phyloP scores from a whole-genome alignment of 2,888 invertebrate species.

The Prostheceraeus crozeri region DNA sequence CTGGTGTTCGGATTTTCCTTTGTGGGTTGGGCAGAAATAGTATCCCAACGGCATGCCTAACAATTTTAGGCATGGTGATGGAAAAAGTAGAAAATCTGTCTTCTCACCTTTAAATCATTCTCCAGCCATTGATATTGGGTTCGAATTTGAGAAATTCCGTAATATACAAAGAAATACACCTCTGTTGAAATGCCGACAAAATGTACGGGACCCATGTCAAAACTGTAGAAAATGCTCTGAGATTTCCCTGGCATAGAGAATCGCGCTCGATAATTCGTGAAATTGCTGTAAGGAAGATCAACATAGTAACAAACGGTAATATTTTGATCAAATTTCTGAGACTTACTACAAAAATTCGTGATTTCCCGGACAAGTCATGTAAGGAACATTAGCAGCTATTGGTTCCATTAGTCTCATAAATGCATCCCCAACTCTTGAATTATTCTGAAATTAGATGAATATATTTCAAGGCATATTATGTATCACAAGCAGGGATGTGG shows the following conservation, averaged over 20 bases:
- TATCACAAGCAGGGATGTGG: too few species aligned
- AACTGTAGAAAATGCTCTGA: too few species aligned
- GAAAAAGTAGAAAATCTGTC: too few species aligned
- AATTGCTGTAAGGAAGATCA: conserved; percentile 74
- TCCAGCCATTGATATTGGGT: conserved; percentile 38
- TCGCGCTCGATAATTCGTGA: conserved; percentile 79
- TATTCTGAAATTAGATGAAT: conserved; percentile 8
- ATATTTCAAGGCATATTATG: background rate
- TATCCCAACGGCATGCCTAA: too few species aligned
- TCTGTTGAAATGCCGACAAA: conserved; percentile 82
- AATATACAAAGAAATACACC: conserved; percentile 78
- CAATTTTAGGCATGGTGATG: too few species aligned
- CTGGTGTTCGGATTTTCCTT: too few species aligned
- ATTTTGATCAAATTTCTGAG: too few species aligned
- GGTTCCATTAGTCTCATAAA: conserved; percentile 32
- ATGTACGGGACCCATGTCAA: conserved; percentile 78
- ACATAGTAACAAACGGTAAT: too few species aligned
- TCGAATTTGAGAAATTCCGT: conserved; percentile 66
- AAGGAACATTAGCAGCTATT: conserved; percentile 28
- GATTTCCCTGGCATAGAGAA: conserved; percentile 82
- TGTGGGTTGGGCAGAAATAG: too few species aligned
- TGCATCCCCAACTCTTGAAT: conserved; percentile 21
- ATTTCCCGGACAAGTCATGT: conserved; percentile 29
- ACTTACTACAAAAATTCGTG: too few species aligned
- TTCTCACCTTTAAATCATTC: conserved; percentile 26